Evolutionary conservation across 2,113 vertebrate genomes (phyloP).

Genomic region (Callionymus lyra): DNA sequence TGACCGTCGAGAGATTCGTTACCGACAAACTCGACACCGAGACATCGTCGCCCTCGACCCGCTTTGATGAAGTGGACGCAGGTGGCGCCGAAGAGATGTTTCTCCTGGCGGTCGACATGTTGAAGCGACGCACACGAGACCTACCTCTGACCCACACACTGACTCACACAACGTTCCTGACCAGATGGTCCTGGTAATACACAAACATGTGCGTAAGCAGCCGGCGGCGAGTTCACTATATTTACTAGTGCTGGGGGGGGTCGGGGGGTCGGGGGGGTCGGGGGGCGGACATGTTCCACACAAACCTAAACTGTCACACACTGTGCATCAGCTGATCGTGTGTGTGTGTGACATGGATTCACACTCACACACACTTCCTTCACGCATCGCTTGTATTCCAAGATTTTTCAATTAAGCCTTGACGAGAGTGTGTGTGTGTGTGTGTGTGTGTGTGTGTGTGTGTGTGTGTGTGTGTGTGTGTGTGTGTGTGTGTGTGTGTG

Average conservation of each 20-base stretch:
- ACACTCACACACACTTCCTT: conserved; percentile 17
- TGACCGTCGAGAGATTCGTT: too few relatives aligned
- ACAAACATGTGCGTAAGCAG: conserved; percentile 27
- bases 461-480: too few relatives aligned
- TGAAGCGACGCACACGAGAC: conserved; percentile 23
- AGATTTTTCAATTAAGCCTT: conserved; percentile 23
- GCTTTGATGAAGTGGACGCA: too few relatives aligned
- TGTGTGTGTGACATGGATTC: conserved; percentile 31
- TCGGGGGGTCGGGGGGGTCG: too few relatives aligned
- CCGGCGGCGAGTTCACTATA: conserved; percentile 26
- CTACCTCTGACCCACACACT: conserved; percentile 6
- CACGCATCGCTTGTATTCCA: conserved; percentile 15
- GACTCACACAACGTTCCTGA: conserved; percentile 7
- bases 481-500: too few relatives aligned
- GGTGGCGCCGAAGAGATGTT: too few relatives aligned
- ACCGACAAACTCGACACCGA: too few relatives aligned
- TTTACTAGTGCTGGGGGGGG: conserved; percentile 37
- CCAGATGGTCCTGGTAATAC: conserved; percentile 44
- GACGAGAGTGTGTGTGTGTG: conserved; percentile 13
- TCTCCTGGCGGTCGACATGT: conserved; percentile 15
- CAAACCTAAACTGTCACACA: conserved; percentile 20
- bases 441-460: too few relatives aligned
- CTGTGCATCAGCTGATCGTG: conserved; percentile 14
- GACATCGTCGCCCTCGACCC: too few relatives aligned
- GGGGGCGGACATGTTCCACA: neutral